phyloP scores from a whole-genome alignment of 2,113 vertebrate species.

The Anser brachyrhynchus region DNA sequence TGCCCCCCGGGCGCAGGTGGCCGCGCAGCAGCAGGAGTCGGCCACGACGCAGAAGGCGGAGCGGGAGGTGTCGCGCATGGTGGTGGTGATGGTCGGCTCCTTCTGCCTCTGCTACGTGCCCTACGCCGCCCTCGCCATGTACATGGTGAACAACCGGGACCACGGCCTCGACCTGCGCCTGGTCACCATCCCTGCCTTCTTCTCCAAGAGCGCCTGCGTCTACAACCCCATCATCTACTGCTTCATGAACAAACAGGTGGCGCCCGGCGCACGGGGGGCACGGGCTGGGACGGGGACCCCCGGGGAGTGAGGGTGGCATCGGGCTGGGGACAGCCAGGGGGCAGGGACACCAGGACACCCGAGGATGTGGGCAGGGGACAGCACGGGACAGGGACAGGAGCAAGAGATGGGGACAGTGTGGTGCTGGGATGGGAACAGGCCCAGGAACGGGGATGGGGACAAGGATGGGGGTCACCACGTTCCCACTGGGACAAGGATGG shows the following conservation, averaged over 20 bases:
- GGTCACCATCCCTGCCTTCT: constrained; percentile 83
- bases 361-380: rapidly evolving
- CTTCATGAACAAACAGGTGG: constrained; percentile 90
- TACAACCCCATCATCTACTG: constrained; percentile 88
- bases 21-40: constrained; percentile 85
- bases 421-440: background rate
- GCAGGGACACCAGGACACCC: no score
- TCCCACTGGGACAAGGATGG: no score
- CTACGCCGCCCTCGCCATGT: constrained; percentile 78
- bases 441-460: background rate
- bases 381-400: rapidly evolving
- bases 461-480: no score
- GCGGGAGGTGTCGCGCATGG: constrained; percentile 84
- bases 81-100: constrained; percentile 85
- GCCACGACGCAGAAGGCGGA: constrained; percentile 87
- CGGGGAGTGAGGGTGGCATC: no score
- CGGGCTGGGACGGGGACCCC: rapidly evolving
- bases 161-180: constrained; percentile 79
- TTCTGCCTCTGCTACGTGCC: constrained; percentile 82
- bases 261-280: background rate
- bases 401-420: rapidly evolving
- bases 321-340: background rate
- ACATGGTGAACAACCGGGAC: constrained; percentile 73
- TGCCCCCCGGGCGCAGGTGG: constrained; percentile 69
- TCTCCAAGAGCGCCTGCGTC: constrained; percentile 85